phyloP scores from a whole-genome alignment of 2,888 invertebrate species.

The Leucozona laternaria region DNA sequence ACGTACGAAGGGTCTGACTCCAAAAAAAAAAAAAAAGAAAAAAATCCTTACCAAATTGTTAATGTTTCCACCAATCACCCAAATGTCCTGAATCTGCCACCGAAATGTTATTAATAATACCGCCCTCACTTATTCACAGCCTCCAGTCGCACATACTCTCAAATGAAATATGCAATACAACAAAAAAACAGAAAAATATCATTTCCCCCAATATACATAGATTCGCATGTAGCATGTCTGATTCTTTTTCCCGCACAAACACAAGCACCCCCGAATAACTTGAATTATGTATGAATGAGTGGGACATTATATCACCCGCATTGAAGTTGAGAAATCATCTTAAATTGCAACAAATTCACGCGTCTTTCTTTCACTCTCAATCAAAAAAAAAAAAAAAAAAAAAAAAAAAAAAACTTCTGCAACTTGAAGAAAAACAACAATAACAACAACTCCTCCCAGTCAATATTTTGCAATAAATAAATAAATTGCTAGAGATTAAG shows the following conservation, averaged over 20 bases:
- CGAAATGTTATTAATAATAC: slow-evolving; percentile 31
- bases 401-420: not conserved
- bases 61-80: slow-evolving; percentile 30
- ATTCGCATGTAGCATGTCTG: no score
- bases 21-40: not conserved
- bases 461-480: slow-evolving; percentile 70
- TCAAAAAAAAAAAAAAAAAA: not conserved
- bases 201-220: slow-evolving; percentile 27
- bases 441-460: slow-evolving; percentile 30
- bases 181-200: slow-evolving; percentile 9
- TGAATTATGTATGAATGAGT: slow-evolving; percentile 62
- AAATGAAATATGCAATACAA: slow-evolving; percentile 12
- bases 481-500: slow-evolving; percentile 73
- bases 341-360: slow-evolving; percentile 72
- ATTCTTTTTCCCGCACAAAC: slow-evolving; percentile 30
- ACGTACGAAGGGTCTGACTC: not conserved
- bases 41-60: slow-evolving; percentile 6
- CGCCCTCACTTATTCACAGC: slow-evolving; percentile 9
- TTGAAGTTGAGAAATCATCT: slow-evolving; percentile 52
- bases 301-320: slow-evolving; percentile 38
- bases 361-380: slow-evolving; percentile 12
- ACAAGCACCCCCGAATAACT: slow-evolving; percentile 31
- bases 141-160: not conserved
- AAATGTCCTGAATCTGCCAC: slow-evolving; percentile 9
- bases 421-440: not conserved